Percentiles rank a stretch among this genome's conserved stretches.
These are phyloP conservation scores for Napeogenes inachia DNA, from an alignment of 2,888 invertebrate genomes.

Conservation along the genomic window DNA sequence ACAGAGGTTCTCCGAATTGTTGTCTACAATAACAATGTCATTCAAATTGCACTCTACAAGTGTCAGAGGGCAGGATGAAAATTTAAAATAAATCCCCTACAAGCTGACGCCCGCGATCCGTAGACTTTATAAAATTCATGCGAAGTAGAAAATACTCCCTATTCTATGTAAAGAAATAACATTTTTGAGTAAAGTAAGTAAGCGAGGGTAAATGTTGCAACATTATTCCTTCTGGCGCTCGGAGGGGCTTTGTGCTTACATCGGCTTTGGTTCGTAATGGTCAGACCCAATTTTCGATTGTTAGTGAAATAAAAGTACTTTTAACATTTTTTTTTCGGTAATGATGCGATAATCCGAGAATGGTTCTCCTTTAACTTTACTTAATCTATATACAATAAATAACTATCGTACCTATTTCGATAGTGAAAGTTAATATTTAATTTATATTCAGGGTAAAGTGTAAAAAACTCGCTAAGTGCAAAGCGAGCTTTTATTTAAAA, in stretches of 20 bases:
- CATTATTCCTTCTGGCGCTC: constrained; percentile 37
- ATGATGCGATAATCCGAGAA: background rate
- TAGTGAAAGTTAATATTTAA: no score
- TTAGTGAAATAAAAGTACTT: constrained; percentile 40
- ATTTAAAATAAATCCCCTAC: constrained; percentile 63
- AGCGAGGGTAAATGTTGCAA: constrained; percentile 28
- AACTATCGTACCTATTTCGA: no score
- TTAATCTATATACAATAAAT: background rate
- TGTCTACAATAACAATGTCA: constrained; percentile 40
- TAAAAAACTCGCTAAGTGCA: no score
- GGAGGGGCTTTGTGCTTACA: constrained; percentile 46
- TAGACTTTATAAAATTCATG: constrained; percentile 3
- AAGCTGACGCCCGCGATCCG: constrained; percentile 32
- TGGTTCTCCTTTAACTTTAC: background rate
- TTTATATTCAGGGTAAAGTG: no score
- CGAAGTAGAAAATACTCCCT: constrained; percentile 8
- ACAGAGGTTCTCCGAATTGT: constrained; percentile 5
- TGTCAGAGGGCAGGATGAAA: constrained; percentile 52
- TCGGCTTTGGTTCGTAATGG: constrained; percentile 44
- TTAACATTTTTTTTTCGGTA: constrained; percentile 27
- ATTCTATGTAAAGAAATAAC: constrained; percentile 6
- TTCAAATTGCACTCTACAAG: constrained; percentile 45
- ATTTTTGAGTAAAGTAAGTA: constrained; percentile 1
- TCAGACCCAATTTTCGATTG: constrained; percentile 55
- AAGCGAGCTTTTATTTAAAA: no score